Evolutionary conservation across 2,113 vertebrate genomes (phyloP).

Genomic region (Etheostoma cragini): DNA sequence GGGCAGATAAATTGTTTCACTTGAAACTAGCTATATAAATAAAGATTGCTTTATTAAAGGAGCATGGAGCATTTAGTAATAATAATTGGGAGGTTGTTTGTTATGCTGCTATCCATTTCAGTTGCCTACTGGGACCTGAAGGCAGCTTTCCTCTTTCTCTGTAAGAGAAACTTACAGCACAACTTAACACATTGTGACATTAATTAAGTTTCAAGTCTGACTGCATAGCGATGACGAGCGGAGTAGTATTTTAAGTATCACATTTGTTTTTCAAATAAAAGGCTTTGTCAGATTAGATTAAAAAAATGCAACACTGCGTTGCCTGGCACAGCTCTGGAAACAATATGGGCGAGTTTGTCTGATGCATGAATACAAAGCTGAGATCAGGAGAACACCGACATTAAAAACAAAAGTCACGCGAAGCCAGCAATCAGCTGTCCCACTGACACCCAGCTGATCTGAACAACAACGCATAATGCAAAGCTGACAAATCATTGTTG

Average conservation of each 20-base stretch:
- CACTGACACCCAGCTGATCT: constrained; percentile 11
- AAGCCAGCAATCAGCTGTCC: constrained; percentile 17
- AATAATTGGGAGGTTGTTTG: neutral
- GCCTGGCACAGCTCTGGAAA: neutral
- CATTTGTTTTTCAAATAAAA: constrained; percentile 43
- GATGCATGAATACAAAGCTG: neutral
- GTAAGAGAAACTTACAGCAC: too few relatives aligned
- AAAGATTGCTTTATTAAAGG: neutral
- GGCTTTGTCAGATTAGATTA: neutral
- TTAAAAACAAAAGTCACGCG: neutral
- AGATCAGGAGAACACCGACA: neutral
- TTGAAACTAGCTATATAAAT: neutral
- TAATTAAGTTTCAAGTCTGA: neutral
- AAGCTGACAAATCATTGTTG: constrained; percentile 2
- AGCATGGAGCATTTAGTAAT: neutral
- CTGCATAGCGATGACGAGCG: neutral
- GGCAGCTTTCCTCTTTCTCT: neutral
- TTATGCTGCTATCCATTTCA: neutral
- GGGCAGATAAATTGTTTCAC: neutral
- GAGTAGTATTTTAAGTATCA: constrained; percentile 27
- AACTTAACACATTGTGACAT: neutral
- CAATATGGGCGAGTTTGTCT: neutral
- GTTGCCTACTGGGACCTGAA: neutral
- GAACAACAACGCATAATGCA: constrained; percentile 17
- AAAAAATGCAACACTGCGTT: neutral